Base-by-base conservation (phyloP, 2,888 invertebrate species). In the Drosophila rellima region DNA sequence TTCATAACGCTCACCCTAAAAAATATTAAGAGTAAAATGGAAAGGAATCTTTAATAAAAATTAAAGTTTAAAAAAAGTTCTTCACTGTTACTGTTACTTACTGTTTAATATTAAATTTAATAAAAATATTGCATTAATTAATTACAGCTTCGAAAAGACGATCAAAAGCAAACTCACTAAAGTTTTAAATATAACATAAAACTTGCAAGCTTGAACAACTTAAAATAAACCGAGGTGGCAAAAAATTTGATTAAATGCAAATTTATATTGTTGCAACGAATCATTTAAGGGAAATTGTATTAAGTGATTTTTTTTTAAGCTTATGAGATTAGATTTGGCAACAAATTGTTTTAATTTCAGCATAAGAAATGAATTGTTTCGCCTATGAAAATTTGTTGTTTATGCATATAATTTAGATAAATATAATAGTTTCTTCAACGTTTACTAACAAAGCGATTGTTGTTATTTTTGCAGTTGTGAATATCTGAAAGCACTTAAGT, bases 401-500 rank as follows among this genome's bases (percentile, higher is more conserved):
- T 33, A 20, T 31, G 54, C 33, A 55, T 42, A 44, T 42, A 11
- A 55, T 55, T 55, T 31, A 55, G 54, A 55, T 55, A 42, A 55
- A 55, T 42, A 42, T 18, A 55, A 55, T 42, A 42, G 15, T 55
- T 42, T 42, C 20, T 42, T 2, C 3, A 55, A 55, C 20, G 42
- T 55, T 5, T 26, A 23, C 35, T 33, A 42, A 35, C 17, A 56
- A 45, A 17, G 23, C 56, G 20, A 7, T 55, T 44, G 20, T 17
- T 10, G 20, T 40, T 54, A 11, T 54, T 54, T 42, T 31, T 42
- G 29, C 31, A 18, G 40, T 45, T 45, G 56, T 35, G 56, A 45
- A 52, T 52, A 74, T 74, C 65, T 56, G 65, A 65, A 65, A 75
- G 74, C 75, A 74, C 74, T 74, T 57, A 61, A 77, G 75, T 68